Evolutionary conservation across 2,797 vertebrate genomes (phyloP).

Genomic region (Halcyon smyrnensis): DNA sequence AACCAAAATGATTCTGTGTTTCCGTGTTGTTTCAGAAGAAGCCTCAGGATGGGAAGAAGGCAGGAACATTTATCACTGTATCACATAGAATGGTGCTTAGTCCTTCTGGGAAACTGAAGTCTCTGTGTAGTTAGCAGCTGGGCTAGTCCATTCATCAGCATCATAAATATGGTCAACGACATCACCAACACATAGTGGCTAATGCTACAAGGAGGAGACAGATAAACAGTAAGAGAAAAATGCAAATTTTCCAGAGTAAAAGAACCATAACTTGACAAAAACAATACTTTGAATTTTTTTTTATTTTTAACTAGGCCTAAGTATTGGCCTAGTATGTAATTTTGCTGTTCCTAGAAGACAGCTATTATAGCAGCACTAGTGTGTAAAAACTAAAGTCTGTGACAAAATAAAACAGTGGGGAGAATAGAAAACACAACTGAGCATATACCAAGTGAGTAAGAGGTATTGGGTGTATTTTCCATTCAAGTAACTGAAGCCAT

Average conservation of each 20-base stretch:
- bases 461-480: background rate
- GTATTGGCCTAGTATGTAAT: background rate
- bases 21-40: background rate
- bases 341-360: background rate
- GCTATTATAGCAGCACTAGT: background rate
- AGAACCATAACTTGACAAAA: background rate
- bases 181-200: slow-evolving; percentile 98
- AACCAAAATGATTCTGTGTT: too few species aligned
- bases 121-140: slow-evolving; percentile 88
- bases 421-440: background rate
- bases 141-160: slow-evolving; percentile 91
- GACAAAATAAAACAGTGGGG: background rate
- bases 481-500: background rate
- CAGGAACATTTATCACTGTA: background rate
- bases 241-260: background rate
- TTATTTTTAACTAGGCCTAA: background rate
- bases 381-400: background rate
- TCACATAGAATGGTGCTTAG: slow-evolving; percentile 88
- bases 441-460: background rate
- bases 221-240: slow-evolving; percentile 21
- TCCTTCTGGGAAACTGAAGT: slow-evolving; percentile 77
- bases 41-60: background rate
- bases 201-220: slow-evolving; percentile 83
- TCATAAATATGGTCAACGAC: slow-evolving; percentile 95
- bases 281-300: background rate